Base-by-base conservation (phyloP, 2,888 invertebrate species). In the Rosalia funebris region DNA sequence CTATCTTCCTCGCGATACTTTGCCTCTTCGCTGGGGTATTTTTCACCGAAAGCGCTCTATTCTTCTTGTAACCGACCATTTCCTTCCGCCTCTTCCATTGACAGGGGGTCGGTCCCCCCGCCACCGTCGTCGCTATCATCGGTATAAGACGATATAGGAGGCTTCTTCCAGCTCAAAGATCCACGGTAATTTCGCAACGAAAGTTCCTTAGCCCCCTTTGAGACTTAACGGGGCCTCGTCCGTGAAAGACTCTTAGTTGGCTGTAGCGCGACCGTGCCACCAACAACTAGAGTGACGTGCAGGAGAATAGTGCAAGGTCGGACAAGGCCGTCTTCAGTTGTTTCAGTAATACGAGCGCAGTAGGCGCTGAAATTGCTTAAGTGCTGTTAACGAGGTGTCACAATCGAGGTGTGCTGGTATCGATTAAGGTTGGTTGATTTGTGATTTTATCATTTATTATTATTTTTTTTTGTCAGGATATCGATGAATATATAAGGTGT, bases 251-350 rank as follows among this genome's bases (percentile, higher is more conserved):
- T 16, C 25, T 42, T 12, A 20, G 50, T 50, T 25, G 50, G 37
- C 50, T 2, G 39, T 50, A 39, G 50, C 50, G 39, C 50, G 20
- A 44, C 17, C 41, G 41, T 17, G 41, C 41, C n/a, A n/a, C n/a
- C n/a, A n/a, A 48, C 48, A 36, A 20, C 16, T 16, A 20, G 36
- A 25, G 50, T 50, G 50, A 20, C 39, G 37, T 39, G 50, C 50
- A 25, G 17, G 48, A 36, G 34, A 41, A 41, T 48, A 48, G 50
- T 39, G 50, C 50, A 50, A 50, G 50, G 50, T 50, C 50, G 39
- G 11, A 25, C 50, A 50, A 50, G 50, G 50, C 50, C 50, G 50
- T 50, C 50, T 50, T 25, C 37, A 31, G 50, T 50, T 39, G 39
- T 39, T 50, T 50, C 50, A 39, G 39, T 14, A 31, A 36, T 36